A percentile compares a stretch with the other conserved stretches of the same genome.
Evolutionary conservation across 2,797 vertebrate species (phyloP).

Genomic region (Cynodonichthys magdalenae): DNA sequence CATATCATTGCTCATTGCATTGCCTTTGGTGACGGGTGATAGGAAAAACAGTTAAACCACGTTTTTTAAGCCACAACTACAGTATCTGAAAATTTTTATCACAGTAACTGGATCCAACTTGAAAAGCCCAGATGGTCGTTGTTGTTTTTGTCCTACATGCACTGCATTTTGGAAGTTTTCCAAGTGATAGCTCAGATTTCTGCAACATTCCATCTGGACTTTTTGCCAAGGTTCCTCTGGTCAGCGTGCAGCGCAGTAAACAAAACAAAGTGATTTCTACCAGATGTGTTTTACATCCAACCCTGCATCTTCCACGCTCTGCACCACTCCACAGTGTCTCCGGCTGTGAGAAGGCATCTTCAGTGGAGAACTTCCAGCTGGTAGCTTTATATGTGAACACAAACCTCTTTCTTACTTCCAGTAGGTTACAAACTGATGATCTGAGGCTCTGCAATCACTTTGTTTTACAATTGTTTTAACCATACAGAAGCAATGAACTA

Average conservation of each 20-base stretch:
- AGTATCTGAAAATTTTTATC: neutral
- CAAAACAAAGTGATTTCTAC: constrained; percentile 7
- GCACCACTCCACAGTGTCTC: neutral
- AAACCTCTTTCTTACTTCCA: neutral
- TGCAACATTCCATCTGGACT: neutral
- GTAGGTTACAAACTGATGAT: neutral
- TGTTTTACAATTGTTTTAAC: neutral
- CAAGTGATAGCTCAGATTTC: neutral
- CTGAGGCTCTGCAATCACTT: neutral
- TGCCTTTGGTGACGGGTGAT: too few relatives aligned
- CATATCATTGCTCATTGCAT: too few relatives aligned
- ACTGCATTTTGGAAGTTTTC: neutral
- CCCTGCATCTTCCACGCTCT: neutral
- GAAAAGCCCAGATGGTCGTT: neutral
- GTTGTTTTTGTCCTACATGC: neutral
- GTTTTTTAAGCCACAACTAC: too few relatives aligned
- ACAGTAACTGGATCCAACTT: neutral
- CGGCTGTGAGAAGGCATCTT: constrained; percentile 1
- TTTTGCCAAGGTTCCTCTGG: neutral
- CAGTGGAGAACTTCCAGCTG: constrained; percentile 4
- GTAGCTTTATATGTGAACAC: neutral
- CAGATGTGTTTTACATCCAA: neutral
- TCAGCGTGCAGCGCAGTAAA: constrained; percentile 2
- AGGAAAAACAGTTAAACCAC: too few relatives aligned
- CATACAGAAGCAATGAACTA: neutral